These are phyloP conservation scores for Philopotamus ludificatus DNA, from an alignment of 1,140 invertebrate species.

Conservation along the genomic window DNA sequence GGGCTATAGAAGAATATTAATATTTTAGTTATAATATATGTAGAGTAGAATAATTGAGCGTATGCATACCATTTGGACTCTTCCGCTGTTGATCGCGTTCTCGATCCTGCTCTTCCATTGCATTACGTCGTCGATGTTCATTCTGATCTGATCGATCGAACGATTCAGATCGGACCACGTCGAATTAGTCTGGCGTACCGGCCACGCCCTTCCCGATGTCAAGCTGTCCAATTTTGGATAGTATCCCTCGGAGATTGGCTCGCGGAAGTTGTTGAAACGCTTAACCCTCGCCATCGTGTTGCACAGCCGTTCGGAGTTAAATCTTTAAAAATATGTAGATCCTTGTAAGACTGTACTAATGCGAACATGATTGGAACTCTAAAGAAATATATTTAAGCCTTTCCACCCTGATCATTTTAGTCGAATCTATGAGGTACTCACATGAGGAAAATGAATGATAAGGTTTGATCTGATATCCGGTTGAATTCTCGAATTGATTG, in stretches of 20 bases:
- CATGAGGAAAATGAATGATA: too few species aligned
- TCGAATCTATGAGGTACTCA: too few species aligned
- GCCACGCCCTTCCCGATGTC: constrained; percentile 60
- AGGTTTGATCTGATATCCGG: too few species aligned
- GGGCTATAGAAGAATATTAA: constrained; percentile 20
- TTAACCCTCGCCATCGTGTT: constrained; percentile 56
- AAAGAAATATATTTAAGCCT: too few species aligned
- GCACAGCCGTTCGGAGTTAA: constrained; percentile 61
- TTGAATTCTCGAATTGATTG: too few species aligned
- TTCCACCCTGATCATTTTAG: too few species aligned
- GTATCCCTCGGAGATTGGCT: constrained; percentile 58
- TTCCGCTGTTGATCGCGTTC: constrained; percentile 67
- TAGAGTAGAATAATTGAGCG: neutral
- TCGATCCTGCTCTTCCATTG: constrained; percentile 68
- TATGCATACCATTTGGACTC: constrained; percentile 44
- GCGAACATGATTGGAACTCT: too few species aligned
- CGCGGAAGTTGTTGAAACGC: constrained; percentile 56
- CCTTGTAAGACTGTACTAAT: too few species aligned
- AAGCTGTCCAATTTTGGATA: constrained; percentile 61
- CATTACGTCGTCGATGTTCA: constrained; percentile 64
- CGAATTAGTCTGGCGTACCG: constrained; percentile 58
- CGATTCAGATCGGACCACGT: constrained; percentile 59
- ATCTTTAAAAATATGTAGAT: constrained; percentile 45
- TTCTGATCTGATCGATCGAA: constrained; percentile 58
- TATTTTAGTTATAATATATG: neutral